Base-by-base conservation (phyloP, 1,140 invertebrate species). In the Bombyx mandarina region DNA sequence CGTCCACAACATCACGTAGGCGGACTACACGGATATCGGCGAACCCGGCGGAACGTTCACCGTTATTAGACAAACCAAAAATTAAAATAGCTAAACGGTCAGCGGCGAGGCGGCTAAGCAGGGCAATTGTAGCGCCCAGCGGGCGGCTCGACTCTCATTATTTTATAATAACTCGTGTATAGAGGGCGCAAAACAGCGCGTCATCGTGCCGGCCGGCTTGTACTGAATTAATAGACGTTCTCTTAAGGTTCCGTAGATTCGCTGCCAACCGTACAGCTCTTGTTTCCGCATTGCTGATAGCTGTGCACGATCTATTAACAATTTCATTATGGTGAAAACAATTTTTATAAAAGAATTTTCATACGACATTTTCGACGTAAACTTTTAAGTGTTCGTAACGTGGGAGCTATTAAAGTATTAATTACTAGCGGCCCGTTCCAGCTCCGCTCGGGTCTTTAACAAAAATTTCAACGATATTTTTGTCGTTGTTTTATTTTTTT, bases 51-150 rank as follows among this genome's bases (percentile, higher is more conserved):
- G 79, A 80, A 84, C 60, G 52, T 62, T 67, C 65, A 71, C 82
- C 82, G 82, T 81, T 83, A 81, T 70, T 82, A 78, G 77, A 82
- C 83, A 86, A 84, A 86, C 83, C 82, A 79, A 84, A 82, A 84
- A 86, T 84, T 84, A 86, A 86, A 84, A 86, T 82, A 84, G 79
- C 76, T 84, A 82, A 84, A 82, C 81, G 81, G 76, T 70, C 71
- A 75, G 75, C 67, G 74, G 67, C 67, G 73, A 64, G 65, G 65
- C 71, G 75, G 75, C 79, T 86, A 86, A 86, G 79, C 71, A 84
- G 82, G 69, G 71, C 82, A 82, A 86, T 86, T 86, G 82, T 86
- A 67, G 75, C 60, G 55, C 82, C 55, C 82, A 82, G 82, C 82
- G 79, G 82, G 82, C 79, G 79, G 81, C 69, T 70, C 69, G 71